phyloP scores from a whole-genome alignment of 2,797 vertebrate genomes.

The Sebastes jordani region DNA sequence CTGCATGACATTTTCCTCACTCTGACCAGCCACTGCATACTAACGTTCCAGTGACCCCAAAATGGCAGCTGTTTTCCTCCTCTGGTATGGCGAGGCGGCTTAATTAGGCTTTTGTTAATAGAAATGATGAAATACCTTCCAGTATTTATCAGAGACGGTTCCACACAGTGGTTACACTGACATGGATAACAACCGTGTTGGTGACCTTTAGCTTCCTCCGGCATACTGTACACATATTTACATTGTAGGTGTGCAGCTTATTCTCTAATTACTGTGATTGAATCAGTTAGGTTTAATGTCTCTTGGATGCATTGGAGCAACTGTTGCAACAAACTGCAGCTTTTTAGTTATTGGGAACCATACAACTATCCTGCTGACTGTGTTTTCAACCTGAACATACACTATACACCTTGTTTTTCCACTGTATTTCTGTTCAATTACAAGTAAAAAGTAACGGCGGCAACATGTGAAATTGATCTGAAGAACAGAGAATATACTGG shows the following conservation, averaged over 20 bases:
- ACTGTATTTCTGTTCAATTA: background rate
- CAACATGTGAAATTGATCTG: background rate
- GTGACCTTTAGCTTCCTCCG: background rate
- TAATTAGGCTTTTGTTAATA: slow-evolving; percentile 60
- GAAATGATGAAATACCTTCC: slow-evolving; percentile 40
- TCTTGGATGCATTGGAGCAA: background rate
- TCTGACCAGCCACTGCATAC: slow-evolving; percentile 30
- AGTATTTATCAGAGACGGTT: background rate
- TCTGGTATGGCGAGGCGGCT: slow-evolving; percentile 2
- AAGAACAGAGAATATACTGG: background rate
- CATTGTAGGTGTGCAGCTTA: background rate
- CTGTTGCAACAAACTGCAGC: background rate
- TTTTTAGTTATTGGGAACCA: background rate
- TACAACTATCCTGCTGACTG: background rate
- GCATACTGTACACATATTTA: background rate
- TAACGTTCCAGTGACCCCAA: slow-evolving; percentile 55
- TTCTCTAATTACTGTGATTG: background rate
- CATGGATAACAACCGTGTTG: background rate
- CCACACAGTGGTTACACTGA: background rate
- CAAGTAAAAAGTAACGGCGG: background rate
- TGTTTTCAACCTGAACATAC: background rate
- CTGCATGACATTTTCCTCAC: slow-evolving; percentile 66
- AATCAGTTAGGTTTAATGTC: background rate
- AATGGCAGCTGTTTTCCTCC: slow-evolving; percentile 38
- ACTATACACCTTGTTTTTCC: background rate